Conservation (phyloP, 1,140 invertebrate species). For the Cydia pomonella region DNA sequence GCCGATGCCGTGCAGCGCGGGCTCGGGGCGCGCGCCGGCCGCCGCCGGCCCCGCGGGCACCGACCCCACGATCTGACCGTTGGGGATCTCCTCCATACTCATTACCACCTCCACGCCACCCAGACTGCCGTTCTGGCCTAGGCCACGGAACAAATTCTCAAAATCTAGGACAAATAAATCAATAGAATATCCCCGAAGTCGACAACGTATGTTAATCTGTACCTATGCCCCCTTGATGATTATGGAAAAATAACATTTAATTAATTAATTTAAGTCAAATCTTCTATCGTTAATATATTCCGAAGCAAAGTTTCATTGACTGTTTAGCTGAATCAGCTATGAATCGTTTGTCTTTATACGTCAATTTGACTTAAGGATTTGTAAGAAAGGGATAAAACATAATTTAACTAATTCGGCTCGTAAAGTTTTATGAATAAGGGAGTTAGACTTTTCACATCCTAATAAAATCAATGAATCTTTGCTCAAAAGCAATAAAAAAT, state of each 20-base stretch:
- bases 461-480: too few species aligned
- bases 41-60: background rate
- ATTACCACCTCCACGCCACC: constrained; percentile 60
- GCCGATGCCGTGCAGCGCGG: background rate
- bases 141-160: constrained; percentile 57
- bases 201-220: background rate
- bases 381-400: too few species aligned
- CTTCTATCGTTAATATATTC: too few species aligned
- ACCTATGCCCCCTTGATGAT: constrained; percentile 1
- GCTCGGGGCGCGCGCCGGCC: background rate
- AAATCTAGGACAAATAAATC: constrained; percentile 54
- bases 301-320: too few species aligned
- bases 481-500: too few species aligned
- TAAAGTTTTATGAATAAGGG: too few species aligned
- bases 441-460: too few species aligned
- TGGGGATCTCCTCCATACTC: constrained; percentile 57
- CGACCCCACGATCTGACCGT: constrained; percentile 16
- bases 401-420: too few species aligned
- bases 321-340: too few species aligned
- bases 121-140: constrained; percentile 48
- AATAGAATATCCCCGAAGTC: background rate
- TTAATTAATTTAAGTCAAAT: background rate
- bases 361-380: too few species aligned
- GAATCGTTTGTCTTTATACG: too few species aligned
- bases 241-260: background rate